Evolutionary conservation across 2,113 vertebrate species (phyloP).

Genomic region (Saimiri boliviensis): DNA sequence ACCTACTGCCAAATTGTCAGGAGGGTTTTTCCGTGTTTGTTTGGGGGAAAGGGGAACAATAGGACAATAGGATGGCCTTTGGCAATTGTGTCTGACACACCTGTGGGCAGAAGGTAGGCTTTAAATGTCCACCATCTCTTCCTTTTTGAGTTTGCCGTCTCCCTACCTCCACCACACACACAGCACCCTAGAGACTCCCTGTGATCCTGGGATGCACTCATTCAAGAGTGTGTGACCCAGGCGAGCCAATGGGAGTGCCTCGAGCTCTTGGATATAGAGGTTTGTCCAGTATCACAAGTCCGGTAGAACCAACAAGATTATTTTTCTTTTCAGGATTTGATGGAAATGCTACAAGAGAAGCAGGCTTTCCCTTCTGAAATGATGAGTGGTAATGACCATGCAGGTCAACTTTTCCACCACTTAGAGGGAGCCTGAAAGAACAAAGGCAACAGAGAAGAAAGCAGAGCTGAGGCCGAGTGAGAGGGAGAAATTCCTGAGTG

Average conservation of each 20-base stretch:
- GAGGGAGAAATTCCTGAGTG: neutral
- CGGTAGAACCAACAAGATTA: neutral
- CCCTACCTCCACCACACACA: no score
- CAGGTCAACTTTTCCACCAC: neutral
- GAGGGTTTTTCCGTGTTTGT: neutral
- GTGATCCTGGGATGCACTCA: neutral
- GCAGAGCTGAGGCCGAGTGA: neutral
- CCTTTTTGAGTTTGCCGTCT: neutral
- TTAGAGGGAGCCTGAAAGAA: neutral
- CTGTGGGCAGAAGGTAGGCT: neutral
- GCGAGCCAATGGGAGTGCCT: neutral
- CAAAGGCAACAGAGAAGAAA: neutral
- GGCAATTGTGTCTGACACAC: neutral
- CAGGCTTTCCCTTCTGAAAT: neutral
- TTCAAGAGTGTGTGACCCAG: neutral
- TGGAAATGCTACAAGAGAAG: neutral
- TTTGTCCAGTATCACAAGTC: neutral
- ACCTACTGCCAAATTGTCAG: neutral
- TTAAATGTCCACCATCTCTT: neutral
- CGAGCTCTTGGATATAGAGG: neutral
- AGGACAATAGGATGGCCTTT: neutral
- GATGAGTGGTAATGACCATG: neutral
- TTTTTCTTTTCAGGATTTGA: neutral
- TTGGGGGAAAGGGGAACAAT: neutral
- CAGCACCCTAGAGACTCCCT: neutral